phyloP scores from a whole-genome alignment of 2,113 vertebrate species.

The Gopherus evgoodei region DNA sequence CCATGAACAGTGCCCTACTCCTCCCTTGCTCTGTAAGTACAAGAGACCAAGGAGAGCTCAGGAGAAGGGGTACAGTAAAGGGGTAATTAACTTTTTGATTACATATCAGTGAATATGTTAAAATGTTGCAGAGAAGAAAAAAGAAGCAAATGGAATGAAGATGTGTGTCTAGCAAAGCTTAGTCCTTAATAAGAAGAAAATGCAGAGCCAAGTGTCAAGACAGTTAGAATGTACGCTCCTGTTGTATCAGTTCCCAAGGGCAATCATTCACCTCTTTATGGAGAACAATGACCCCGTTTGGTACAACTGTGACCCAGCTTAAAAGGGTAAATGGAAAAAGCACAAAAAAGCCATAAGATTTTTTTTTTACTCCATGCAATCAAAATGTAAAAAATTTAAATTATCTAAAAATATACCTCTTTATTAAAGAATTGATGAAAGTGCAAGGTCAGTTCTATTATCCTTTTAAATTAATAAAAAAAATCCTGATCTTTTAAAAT shows the following conservation, averaged over 20 bases:
- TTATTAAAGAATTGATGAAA: conserved; percentile 77
- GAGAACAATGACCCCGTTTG: conserved; percentile 35
- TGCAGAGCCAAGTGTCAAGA: neutral
- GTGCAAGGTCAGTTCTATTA: conserved; percentile 76
- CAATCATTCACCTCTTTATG: conserved; percentile 35
- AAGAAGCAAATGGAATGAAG: conserved; percentile 20
- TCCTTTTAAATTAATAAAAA: conserved; percentile 79
- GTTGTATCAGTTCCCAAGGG: conserved; percentile 21
- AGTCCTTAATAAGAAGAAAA: conserved; percentile 1
- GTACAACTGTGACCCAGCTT: conserved; percentile 21
- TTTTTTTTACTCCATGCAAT: conserved; percentile 49
- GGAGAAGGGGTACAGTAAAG: neutral
- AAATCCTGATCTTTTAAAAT: conserved; percentile 77
- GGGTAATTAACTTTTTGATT: neutral
- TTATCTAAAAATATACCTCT: conserved; percentile 58
- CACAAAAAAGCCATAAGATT: neutral
- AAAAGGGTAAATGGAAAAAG: conserved; percentile 43
- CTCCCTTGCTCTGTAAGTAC: neutral
- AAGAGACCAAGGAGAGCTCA: rapidly evolving
- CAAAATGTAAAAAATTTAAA: conserved; percentile 69
- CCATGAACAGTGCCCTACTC: neutral
- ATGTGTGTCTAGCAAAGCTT: neutral
- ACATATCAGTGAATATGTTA: neutral
- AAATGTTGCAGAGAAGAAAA: conserved; percentile 28
- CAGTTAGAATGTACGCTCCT: neutral